Evolutionary conservation across 2,113 vertebrate genomes (phyloP), one percentile per base, ranked within the genome.

Genomic region (Corythornis vintsioides): DNA sequence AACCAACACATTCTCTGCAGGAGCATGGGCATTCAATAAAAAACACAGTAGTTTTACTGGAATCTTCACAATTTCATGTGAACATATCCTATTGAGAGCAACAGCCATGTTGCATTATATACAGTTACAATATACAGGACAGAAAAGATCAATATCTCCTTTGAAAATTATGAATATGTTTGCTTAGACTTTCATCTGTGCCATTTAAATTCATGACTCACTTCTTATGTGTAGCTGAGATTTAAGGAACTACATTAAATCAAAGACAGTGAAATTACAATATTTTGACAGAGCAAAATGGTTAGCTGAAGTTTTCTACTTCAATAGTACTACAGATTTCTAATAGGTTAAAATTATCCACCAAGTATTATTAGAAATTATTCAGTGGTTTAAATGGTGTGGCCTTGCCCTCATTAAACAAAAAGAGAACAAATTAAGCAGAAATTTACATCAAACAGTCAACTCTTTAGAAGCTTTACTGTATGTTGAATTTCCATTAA

Each of bases 211-310:
- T 91, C 29, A 75, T 82, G 76, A 92, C 61, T 97, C 85, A 95
- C 61, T 86, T 86, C 78, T 59, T 77, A 90, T 33, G 71, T 50
- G 69, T 52, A 53, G 86, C 63, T 55, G 65, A 89, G 66, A 94
- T 95, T 93, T 91, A 83, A 86, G 69, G 55, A 91, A 83, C 79
- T 63, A 87, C 52, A 88, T 91, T 94, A 82, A 83, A 89, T 74
- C 76, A 95, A 83, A 94, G 72, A 61, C 73, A 88, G 56, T 47
- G 61, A 95, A 89, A 71, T 92, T 96, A 71, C 29, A 94, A 93
- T 92, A 96, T 95, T 96, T 96, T 96, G 95, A 96, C 83, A 96
- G 83, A 92, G 35, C 7, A 50, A 90, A 83, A 61, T 78, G 75
- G 64, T 88, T 88, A 89, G 31, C n/a, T 76, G 73, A 95, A 96